phyloP scores from a whole-genome alignment of 2,113 vertebrate species.

The Campylorhamphus procurvoides region DNA sequence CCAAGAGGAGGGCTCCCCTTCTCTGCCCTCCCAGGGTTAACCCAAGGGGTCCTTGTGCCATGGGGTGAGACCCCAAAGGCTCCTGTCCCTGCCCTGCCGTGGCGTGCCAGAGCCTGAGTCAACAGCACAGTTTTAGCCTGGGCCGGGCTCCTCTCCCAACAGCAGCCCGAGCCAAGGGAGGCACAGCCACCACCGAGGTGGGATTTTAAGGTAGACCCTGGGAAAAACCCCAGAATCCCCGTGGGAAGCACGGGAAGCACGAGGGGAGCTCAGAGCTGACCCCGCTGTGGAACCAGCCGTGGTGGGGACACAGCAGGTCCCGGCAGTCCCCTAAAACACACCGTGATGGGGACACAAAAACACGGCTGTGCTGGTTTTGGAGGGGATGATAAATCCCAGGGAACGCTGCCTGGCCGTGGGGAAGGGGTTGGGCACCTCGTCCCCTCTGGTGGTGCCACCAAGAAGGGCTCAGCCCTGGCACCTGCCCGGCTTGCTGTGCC shows the following conservation, averaged over 20 bases:
- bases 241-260: fast-evolving
- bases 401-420: fast-evolving
- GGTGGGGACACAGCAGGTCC: neutral
- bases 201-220: conserved; percentile 30
- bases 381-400: neutral
- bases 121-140: conserved; percentile 12
- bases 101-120: neutral
- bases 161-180: conserved; percentile 9
- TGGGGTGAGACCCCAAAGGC: neutral
- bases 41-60: neutral
- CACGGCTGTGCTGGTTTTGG: fast-evolving
- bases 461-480: neutral
- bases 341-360: fast-evolving
- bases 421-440: neutral
- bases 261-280: neutral
- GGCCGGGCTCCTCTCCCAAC: conserved; percentile 6
- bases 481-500: conserved; percentile 59
- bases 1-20: neutral
- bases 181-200: neutral
- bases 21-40: neutral
- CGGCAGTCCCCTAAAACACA: neutral
- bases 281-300: fast-evolving
- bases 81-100: neutral
- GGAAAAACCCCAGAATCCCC: neutral
- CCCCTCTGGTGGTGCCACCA: fast-evolving